Percentiles rank a stretch among this genome's conserved stretches.
These are phyloP conservation scores for Pseudomugil tenellus DNA, from an alignment of 2,797 vertebrate species.

Conservation along the genomic window DNA sequence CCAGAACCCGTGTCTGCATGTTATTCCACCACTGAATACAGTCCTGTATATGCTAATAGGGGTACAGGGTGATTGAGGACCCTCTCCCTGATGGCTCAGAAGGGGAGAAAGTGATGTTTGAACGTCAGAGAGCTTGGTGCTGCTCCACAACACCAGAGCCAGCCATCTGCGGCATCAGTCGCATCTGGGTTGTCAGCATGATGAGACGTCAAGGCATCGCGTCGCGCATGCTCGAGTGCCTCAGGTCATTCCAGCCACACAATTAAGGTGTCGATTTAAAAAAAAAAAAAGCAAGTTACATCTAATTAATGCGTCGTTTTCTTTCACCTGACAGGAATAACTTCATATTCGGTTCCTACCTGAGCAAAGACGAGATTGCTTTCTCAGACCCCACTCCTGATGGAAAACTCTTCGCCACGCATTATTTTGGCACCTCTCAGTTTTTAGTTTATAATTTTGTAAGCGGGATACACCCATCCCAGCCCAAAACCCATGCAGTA, in stretches of 20 bases:
- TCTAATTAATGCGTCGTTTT: not conserved
- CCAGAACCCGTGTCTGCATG: not conserved
- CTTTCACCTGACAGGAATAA: conserved; percentile 87
- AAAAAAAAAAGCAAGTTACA: not conserved
- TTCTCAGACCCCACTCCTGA: conserved; percentile 99
- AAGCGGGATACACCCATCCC: conserved; percentile 79
- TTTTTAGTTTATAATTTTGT: conserved; percentile 99
- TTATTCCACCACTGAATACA: not conserved
- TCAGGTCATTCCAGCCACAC: conserved; percentile 84
- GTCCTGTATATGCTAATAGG: conserved; percentile 74
- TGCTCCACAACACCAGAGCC: conserved; percentile 94
- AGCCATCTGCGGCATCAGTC: conserved; percentile 96
- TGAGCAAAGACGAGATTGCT: conserved; percentile 98
- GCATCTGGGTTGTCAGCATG: conserved; percentile 98
- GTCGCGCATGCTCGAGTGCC: conserved; percentile 95
- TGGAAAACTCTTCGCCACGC: conserved; percentile 96
- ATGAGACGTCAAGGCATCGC: conserved; percentile 95
- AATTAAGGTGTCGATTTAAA: fast-evolving
- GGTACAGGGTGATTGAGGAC: conserved; percentile 97
- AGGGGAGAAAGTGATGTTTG: conserved; percentile 93
- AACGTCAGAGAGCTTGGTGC: conserved; percentile 97
- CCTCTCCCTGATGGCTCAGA: conserved; percentile 88
- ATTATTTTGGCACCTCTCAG: conserved; percentile 96
- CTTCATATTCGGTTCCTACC: conserved; percentile 96
- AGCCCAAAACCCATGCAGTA: conserved; percentile 64